These are phyloP conservation scores for Phrynosoma blainvillii DNA, from an alignment of 2,113 vertebrate species.

Conservation along the genomic window DNA sequence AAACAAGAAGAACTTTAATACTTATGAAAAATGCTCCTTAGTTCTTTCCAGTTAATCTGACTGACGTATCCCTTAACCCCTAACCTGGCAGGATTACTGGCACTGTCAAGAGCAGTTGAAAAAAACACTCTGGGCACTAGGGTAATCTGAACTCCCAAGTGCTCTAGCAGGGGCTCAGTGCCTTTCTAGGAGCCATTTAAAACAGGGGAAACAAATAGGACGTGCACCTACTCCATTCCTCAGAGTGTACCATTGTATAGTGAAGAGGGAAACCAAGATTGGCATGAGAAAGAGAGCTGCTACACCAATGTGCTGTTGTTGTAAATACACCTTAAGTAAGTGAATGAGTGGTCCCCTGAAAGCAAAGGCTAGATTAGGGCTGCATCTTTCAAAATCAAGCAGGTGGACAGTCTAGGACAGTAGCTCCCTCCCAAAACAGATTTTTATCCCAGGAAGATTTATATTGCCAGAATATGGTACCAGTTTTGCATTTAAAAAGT, in stretches of 20 bases:
- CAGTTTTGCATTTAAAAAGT: not conserved
- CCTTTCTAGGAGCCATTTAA: not conserved
- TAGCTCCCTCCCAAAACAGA: too few relatives aligned
- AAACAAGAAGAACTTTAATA: not conserved
- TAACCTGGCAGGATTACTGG: not conserved
- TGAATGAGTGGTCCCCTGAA: not conserved
- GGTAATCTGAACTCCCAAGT: too few relatives aligned
- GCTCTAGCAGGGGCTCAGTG: not conserved
- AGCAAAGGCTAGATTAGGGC: not conserved
- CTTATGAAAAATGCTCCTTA: not conserved
- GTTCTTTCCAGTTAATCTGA: not conserved
- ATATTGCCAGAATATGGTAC: not conserved
- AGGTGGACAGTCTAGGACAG: too few relatives aligned
- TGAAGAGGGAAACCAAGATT: not conserved
- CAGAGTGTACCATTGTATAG: not conserved
- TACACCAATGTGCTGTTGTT: not conserved
- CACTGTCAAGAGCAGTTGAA: not conserved
- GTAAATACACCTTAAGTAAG: not conserved
- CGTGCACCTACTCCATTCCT: not conserved
- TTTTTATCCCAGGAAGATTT: not conserved
- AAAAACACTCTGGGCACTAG: not conserved
- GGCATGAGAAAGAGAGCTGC: not conserved
- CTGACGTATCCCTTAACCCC: not conserved
- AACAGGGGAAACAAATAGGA: too few relatives aligned
- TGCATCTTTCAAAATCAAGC: not conserved